Percentiles rank a stretch among this genome's conserved stretches.
Evolutionary conservation across 2,888 invertebrate genomes (phyloP).

Genomic region (Acrobeloides nanus): DNA sequence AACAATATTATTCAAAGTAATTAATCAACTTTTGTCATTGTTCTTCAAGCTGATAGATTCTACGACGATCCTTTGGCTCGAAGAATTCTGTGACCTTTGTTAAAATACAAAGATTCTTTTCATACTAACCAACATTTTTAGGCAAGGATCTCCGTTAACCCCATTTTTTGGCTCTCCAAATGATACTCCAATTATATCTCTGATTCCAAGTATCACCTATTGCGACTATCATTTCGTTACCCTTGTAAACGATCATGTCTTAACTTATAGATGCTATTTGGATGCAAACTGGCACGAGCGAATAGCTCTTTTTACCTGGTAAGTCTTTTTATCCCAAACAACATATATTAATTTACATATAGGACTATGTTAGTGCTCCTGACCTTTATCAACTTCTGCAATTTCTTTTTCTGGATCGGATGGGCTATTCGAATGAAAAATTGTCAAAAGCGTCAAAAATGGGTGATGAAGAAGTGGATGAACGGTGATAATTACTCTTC

Average conservation of each 20-base stretch:
- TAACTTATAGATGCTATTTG: too few relatives aligned
- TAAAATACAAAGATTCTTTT: too few relatives aligned
- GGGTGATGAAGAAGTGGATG: conserved; percentile 22
- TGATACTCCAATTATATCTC: conserved; percentile 9
- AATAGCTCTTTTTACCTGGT: conserved; percentile 23
- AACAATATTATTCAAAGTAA: conserved; percentile 1
- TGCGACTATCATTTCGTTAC: conserved; percentile 24
- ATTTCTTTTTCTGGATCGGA: conserved; percentile 1
- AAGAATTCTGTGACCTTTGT: too few relatives aligned
- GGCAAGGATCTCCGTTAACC: conserved; percentile 13
- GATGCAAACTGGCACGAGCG: too few relatives aligned
- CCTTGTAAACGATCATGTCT: conserved; percentile 13
- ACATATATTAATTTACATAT: too few relatives aligned
- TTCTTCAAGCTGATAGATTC: too few relatives aligned
- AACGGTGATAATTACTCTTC: conserved; percentile 16
- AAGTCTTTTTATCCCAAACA: too few relatives aligned
- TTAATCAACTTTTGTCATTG: neutral
- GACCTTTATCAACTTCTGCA: conserved; percentile 1
- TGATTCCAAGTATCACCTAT: conserved; percentile 19
- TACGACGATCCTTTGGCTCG: too few relatives aligned
- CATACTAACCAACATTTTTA: too few relatives aligned
- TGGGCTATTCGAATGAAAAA: conserved; percentile 7
- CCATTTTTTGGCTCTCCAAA: conserved; percentile 10
- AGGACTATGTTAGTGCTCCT: conserved; percentile 3
- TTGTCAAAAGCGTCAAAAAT: conserved; percentile 7